Conservation (phyloP, 2,797 vertebrate species). For the Alcedo quadribrachys region DNA sequence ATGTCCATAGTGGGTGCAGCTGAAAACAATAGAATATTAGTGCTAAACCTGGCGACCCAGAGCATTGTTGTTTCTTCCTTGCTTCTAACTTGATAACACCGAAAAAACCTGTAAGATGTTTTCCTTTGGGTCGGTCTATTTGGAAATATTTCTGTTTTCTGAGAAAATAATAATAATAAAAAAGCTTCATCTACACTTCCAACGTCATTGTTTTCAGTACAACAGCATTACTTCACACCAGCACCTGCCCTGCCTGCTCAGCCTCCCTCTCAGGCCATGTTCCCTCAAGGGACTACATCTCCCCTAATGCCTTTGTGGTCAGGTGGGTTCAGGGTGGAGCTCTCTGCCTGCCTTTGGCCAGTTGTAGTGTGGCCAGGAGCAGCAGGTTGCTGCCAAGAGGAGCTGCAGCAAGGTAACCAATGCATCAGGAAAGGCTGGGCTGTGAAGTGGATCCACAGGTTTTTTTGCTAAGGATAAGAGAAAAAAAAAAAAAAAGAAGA, state of each 20-base stretch:
- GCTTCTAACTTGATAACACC: background rate
- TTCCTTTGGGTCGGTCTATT: background rate
- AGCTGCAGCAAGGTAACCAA: background rate
- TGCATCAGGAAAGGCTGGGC: background rate
- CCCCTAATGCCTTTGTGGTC: background rate
- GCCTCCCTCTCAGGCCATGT: fast-evolving
- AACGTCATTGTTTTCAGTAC: fast-evolving
- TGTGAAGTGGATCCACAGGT: background rate
- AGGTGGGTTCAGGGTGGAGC: fast-evolving
- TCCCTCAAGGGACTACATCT: background rate
- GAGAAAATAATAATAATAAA: fast-evolving
- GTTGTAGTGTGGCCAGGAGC: background rate
- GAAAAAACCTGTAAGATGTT: background rate
- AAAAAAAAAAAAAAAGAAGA: too few species aligned
- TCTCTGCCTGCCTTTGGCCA: fast-evolving
- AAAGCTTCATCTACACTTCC: background rate
- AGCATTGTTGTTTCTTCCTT: background rate
- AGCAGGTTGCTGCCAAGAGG: fast-evolving
- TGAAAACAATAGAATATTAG: background rate
- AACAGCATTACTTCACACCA: background rate
- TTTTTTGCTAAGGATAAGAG: background rate
- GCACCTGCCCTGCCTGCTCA: background rate
- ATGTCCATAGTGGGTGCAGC: background rate
- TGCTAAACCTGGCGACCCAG: background rate
- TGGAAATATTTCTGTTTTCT: background rate